Conservation (phyloP, 2,113 vertebrate species). For the Romanogobio albipinnatus region DNA sequence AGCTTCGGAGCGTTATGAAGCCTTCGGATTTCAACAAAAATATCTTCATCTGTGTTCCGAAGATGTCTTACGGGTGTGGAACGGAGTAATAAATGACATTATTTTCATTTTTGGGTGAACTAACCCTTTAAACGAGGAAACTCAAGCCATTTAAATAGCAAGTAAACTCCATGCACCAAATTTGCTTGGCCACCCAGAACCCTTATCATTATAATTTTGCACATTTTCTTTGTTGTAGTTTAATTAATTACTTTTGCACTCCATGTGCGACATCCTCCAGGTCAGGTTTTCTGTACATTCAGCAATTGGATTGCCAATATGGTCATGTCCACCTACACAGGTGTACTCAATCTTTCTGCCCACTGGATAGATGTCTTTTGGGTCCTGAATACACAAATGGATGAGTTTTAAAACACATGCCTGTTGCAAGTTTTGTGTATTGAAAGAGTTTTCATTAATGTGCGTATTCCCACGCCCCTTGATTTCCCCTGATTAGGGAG, state of each 20-base stretch:
- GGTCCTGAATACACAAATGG: slow-evolving; percentile 64
- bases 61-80: no score
- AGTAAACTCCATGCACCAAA: not conserved
- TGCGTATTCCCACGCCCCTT: not conserved
- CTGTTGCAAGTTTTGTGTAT: slow-evolving; percentile 1
- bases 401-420: not conserved
- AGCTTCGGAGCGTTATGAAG: no score
- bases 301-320: slow-evolving; percentile 78
- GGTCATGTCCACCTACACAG: slow-evolving; percentile 79
- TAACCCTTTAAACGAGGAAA: no score
- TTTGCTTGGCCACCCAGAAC: not conserved
- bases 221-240: not conserved
- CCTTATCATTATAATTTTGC: not conserved
- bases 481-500: not conserved
- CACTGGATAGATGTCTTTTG: slow-evolving; percentile 74
- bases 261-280: slow-evolving; percentile 75
- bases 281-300: slow-evolving; percentile 78
- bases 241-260: slow-evolving; percentile 82
- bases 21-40: no score
- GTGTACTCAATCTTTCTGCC: slow-evolving; percentile 83
- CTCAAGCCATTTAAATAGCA: no score
- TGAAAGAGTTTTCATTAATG: not conserved
- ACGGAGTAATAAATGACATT: no score
- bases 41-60: no score
- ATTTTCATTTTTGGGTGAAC: no score